phyloP scores from a whole-genome alignment of 2,888 invertebrate genomes.

The Clostera curtula region DNA sequence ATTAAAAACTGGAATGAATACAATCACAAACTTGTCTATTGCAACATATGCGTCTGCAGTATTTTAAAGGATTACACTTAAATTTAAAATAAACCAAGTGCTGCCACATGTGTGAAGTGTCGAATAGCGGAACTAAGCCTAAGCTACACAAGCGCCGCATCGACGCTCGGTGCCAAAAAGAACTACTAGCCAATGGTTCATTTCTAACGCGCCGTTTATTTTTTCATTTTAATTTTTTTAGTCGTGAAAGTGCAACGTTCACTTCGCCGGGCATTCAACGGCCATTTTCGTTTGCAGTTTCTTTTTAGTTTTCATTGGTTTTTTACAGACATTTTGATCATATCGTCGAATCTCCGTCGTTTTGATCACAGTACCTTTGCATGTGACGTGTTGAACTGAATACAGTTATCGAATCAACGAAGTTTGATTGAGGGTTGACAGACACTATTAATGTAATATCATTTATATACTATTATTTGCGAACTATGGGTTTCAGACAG shows the following conservation, averaged over 20 bases:
- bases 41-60: background rate
- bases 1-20: background rate
- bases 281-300: slow-evolving; percentile 58
- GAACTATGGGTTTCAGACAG: no score
- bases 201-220: slow-evolving; percentile 52
- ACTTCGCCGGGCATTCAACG: slow-evolving; percentile 63
- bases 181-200: slow-evolving; percentile 58
- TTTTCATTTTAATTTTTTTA: slow-evolving; percentile 58
- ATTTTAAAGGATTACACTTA: slow-evolving; percentile 1
- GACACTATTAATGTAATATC: no score
- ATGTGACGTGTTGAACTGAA: slow-evolving; percentile 12
- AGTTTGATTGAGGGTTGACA: slow-evolving; percentile 1
- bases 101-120: slow-evolving; percentile 47
- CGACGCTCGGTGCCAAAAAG: slow-evolving; percentile 33
- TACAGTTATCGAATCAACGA: slow-evolving; percentile 7
- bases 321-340: slow-evolving; percentile 63
- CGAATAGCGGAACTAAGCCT: slow-evolving; percentile 61
- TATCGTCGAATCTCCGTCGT: slow-evolving; percentile 35
- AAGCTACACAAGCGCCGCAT: slow-evolving; percentile 40
- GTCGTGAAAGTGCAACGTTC: slow-evolving; percentile 72
- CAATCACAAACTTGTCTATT: slow-evolving; percentile 2
- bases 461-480: no score
- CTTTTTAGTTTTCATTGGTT: slow-evolving; percentile 63
- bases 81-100: slow-evolving; percentile 33
- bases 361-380: slow-evolving; percentile 21